Base-by-base conservation (phyloP, 2,113 vertebrate genomes). In the Furnarius figulus region DNA sequence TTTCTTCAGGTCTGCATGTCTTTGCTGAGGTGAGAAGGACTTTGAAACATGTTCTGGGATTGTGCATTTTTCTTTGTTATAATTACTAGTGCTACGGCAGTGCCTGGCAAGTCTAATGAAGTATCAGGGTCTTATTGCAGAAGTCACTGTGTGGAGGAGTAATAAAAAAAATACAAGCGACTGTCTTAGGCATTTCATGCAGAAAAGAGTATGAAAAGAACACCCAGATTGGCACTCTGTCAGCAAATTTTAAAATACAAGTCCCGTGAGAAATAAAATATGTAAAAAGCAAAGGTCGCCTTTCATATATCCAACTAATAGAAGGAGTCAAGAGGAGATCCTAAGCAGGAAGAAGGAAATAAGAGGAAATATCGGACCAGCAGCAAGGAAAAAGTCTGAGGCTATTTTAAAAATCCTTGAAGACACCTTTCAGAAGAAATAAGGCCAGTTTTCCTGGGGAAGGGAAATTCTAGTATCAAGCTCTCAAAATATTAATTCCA, bases 31-130 rank as follows among this genome's bases (percentile, higher is more conserved):
- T 75, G 35, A 95, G 46, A 68, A 93, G 55, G 68, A 81, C 65
- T 90, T 86, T 70, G 79, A 74, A 74, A 77, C 27, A 7, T 17
- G 27, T 93, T 88, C 76, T 89, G 65, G 65, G 52, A 59, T 50
- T 67, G 68, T 75, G 21, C 0, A 0, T 55, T 86, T n/a, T 35
- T 88, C 79, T 85, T 90, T 55, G 25, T 74, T 59, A 16, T 63
- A 78, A 92, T 74, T 84, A 71, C 35, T 27, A 40, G 33, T 63
- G 61, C 61, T 89, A 75, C 46, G 52, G 65, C 65, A 89, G 24
- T 81, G 56, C 91, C 73, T 95, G 92, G 77, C 47, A 95, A 93
- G 56, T 90, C 73, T 59, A 92, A 67, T 21, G 10, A 86, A 84
- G 73, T 67, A 77, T 62, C 59, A 46, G 37, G 80, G 56, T 53